Conservation (phyloP, 2,113 vertebrate species). For the Dipodomys ordii region DNA sequence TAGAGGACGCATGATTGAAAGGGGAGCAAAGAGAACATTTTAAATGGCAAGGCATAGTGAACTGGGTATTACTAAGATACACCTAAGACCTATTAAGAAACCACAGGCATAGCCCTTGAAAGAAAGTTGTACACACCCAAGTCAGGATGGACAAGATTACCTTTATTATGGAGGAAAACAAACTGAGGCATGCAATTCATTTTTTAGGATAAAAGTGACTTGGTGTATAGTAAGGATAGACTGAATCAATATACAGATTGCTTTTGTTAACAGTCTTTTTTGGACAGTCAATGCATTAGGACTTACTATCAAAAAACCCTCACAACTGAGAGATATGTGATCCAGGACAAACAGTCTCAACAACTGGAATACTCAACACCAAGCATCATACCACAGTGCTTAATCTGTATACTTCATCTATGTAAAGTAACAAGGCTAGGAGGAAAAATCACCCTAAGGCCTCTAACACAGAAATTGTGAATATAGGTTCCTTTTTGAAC, state of each 20-base stretch:
- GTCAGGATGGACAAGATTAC: background rate
- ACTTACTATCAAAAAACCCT: background rate
- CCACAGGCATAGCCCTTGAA: background rate
- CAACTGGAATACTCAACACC: background rate
- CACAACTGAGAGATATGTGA: background rate
- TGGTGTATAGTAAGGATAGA: background rate
- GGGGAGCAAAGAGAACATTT: background rate
- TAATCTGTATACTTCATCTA: background rate
- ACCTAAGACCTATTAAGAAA: background rate
- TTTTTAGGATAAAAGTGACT: background rate
- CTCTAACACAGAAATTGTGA: background rate
- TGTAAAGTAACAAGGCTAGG: background rate
- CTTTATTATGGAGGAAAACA: background rate
- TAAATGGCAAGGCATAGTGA: background rate
- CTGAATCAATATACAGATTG: background rate
- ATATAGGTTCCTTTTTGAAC: background rate
- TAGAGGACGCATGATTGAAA: background rate
- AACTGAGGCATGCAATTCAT: background rate
- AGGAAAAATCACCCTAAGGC: background rate
- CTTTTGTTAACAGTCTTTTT: constrained; percentile 19
- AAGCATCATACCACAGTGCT: background rate
- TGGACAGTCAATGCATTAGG: background rate
- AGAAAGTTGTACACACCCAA: background rate
- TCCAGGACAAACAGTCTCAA: background rate
- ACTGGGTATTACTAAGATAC: background rate